These are phyloP conservation scores for Gymnocypris eckloni DNA, from an alignment of 2,797 vertebrate genomes.

Conservation along the genomic window DNA sequence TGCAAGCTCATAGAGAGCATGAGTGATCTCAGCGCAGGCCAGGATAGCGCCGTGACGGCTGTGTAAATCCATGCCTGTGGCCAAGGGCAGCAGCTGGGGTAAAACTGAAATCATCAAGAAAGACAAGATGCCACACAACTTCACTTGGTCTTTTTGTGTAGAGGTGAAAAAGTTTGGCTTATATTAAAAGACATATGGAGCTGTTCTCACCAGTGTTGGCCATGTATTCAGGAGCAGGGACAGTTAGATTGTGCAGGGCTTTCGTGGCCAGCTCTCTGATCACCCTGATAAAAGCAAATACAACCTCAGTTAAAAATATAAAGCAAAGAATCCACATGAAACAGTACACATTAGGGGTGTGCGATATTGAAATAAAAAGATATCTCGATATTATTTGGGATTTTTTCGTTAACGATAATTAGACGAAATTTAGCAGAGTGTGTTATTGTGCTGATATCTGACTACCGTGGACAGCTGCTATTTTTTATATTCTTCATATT, in stretches of 20 bases:
- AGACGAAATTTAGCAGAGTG: no score
- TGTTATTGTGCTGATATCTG: no score
- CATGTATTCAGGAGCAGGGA: conserved; percentile 85
- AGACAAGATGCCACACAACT: background rate
- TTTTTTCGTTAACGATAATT: no score
- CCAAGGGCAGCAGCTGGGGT: conserved; percentile 84
- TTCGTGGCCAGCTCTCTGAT: conserved; percentile 89
- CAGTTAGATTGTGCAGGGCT: conserved; percentile 90
- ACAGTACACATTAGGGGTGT: background rate
- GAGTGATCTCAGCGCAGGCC: conserved; percentile 90
- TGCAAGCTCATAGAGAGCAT: conserved; percentile 84
- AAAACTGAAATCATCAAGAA: conserved; percentile 79
- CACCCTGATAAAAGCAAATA: conserved; percentile 71
- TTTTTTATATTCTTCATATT: no score
- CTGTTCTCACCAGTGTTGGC: conserved; percentile 80
- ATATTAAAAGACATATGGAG: background rate
- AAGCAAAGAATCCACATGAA: background rate
- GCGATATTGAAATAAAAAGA: no score
- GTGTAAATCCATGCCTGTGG: conserved; percentile 87
- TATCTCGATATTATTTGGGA: no score
- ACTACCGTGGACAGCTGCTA: no score
- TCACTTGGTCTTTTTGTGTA: background rate
- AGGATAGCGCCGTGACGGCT: conserved; percentile 91
- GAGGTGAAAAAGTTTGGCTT: background rate
- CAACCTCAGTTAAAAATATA: background rate